Conservation (phyloP, 1,140 invertebrate genomes). For the Drosophila kohkoa region DNA sequence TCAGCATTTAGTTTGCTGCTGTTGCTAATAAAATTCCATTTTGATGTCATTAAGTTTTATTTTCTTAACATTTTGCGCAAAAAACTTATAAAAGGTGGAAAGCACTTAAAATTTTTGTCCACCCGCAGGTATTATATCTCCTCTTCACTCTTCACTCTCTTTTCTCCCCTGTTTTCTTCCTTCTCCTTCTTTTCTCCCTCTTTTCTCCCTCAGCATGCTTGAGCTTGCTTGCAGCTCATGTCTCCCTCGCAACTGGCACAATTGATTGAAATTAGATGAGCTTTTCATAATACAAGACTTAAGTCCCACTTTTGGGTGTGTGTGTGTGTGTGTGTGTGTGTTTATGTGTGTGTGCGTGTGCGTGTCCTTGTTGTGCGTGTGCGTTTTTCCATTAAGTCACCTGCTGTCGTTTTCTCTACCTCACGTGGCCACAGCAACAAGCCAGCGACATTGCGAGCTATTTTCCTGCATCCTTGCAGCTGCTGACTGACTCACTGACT, state of each 20-base stretch:
- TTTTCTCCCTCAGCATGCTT: too few relatives aligned
- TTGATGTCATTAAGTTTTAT: conserved; percentile 17
- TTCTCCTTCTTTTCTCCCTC: not conserved
- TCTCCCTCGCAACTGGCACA: conserved; percentile 55
- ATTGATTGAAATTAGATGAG: conserved; percentile 81
- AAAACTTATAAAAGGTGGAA: conserved; percentile 8
- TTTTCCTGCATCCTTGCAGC: conserved; percentile 15
- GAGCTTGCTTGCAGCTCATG: not conserved
- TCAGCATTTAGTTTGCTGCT: too few relatives aligned
- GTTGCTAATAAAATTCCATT: too few relatives aligned
- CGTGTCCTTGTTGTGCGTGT: conserved; percentile 45
- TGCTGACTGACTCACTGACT: not conserved
- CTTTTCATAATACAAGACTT: conserved; percentile 75
- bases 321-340: conserved; percentile 19
- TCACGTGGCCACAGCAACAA: not conserved
- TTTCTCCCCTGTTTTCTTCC: not conserved
- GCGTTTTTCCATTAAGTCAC: conserved; percentile 68
- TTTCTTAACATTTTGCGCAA: conserved; percentile 35
- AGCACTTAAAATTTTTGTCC: conserved; percentile 21
- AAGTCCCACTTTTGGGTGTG: conserved; percentile 35
- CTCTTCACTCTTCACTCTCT: not conserved
- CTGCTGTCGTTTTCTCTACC: not conserved
- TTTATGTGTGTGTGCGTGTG: conserved; percentile 28
- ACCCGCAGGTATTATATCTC: not conserved
- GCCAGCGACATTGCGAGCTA: conserved; percentile 2